phyloP scores from a whole-genome alignment of 2,113 vertebrate species.

The Etheostoma spectabile region DNA sequence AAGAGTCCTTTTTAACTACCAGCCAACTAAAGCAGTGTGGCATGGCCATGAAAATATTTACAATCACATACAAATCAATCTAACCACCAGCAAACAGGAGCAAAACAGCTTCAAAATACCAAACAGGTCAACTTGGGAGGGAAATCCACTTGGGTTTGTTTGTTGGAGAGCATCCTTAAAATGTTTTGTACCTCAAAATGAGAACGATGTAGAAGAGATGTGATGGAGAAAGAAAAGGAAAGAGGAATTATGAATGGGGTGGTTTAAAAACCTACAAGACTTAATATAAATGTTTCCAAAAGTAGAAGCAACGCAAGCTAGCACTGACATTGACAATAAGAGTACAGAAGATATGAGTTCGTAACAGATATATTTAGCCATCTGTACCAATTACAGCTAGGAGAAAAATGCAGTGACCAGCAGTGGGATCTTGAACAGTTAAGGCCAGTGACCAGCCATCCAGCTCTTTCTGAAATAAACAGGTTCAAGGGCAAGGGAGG shows the following conservation, averaged over 20 bases:
- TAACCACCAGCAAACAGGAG: constrained; percentile 83
- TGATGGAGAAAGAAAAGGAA: constrained; percentile 74
- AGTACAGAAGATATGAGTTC: constrained; percentile 47
- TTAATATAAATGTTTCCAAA: constrained; percentile 87
- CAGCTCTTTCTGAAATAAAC: constrained; percentile 73
- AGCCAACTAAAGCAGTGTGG: constrained; percentile 93
- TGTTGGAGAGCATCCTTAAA: constrained; percentile 61
- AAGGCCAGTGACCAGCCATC: constrained; percentile 61
- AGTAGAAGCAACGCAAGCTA: constrained; percentile 63
- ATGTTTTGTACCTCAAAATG: constrained; percentile 67
- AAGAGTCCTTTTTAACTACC: constrained; percentile 93
- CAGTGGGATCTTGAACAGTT: constrained; percentile 75
- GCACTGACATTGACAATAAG: constrained; percentile 75
- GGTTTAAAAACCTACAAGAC: constrained; percentile 83
- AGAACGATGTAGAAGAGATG: constrained; percentile 76
- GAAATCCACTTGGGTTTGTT: constrained; percentile 75
- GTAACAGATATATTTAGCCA: constrained; percentile 63
- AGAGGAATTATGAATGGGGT: constrained; percentile 76
- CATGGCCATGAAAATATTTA: constrained; percentile 92
- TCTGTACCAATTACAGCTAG: constrained; percentile 87
- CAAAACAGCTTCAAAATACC: constrained; percentile 87
- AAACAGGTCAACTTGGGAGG: constrained; percentile 88
- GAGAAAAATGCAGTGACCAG: constrained; percentile 90
- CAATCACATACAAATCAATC: constrained; percentile 85
- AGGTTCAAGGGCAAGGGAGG: constrained; percentile 86